Evolutionary conservation across 2,797 vertebrate species (phyloP).

Genomic region (Sebastes iracundus): DNA sequence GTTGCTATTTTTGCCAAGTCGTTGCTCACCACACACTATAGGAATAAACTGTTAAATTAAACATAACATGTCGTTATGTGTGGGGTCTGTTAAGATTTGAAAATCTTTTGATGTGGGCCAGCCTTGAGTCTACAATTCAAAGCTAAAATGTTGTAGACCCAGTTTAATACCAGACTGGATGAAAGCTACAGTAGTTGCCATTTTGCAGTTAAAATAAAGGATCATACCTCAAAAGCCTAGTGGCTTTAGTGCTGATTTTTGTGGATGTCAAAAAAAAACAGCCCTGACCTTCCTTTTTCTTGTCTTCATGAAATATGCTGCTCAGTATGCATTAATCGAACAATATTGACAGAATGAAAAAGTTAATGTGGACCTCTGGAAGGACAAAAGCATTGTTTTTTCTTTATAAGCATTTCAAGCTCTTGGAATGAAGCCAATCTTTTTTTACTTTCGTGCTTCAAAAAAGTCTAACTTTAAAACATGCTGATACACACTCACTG

Average conservation of each 20-base stretch:
- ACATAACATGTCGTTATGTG: no score
- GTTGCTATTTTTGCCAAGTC: no score
- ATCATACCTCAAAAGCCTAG: neutral
- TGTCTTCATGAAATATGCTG: neutral
- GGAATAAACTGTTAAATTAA: no score
- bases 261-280: neutral
- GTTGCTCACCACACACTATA: no score
- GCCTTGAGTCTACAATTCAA: neutral
- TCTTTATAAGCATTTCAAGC: no score
- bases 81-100: neutral
- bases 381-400: neutral
- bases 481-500: neutral
- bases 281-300: neutral
- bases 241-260: neutral
- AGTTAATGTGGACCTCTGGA: neutral
- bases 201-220: neutral
- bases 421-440: no score
- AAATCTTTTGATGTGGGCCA: neutral
- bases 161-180: neutral
- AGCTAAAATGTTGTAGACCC: neutral
- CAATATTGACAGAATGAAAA: neutral
- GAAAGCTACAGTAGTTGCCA: neutral
- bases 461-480: neutral
- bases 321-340: neutral
- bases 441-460: neutral